Percentiles rank a stretch among this genome's conserved stretches.
Conservation (phyloP, 1,140 invertebrate genomes). For the Drosophila nikananu region DNA sequence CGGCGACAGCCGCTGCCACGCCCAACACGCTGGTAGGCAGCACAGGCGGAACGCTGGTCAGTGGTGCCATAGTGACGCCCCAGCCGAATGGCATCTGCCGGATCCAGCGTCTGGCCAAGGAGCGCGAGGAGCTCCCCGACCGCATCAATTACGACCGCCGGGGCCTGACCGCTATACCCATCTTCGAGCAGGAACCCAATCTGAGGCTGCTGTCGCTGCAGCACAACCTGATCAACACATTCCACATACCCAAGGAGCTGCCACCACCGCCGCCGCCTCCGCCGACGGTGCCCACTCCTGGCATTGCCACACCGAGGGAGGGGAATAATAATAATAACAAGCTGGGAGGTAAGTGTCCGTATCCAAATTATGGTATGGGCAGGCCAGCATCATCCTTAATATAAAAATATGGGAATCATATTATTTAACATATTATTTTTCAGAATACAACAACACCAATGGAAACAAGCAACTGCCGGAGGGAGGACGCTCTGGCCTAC, state of each 20-base stretch:
- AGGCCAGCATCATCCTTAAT: too few relatives aligned
- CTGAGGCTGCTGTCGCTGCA: constrained; percentile 94
- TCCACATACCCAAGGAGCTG: constrained; percentile 86
- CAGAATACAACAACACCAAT: constrained; percentile 26
- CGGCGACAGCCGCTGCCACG: constrained; percentile 46
- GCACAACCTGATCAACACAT: constrained; percentile 94
- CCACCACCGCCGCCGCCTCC: constrained; percentile 27
- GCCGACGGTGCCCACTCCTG: constrained; percentile 22
- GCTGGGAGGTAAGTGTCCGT: constrained; percentile 27
- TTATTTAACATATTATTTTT: too few relatives aligned
- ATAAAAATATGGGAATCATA: too few relatives aligned
- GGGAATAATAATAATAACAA: constrained; percentile 25
- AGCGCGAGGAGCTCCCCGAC: constrained; percentile 91
- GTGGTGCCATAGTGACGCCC: constrained; percentile 75
- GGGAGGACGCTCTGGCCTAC: constrained; percentile 33
- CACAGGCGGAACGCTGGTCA: constrained; percentile 73
- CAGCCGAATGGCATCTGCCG: constrained; percentile 86
- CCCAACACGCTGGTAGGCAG: constrained; percentile 64
- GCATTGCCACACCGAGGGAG: constrained; percentile 48
- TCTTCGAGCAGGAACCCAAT: constrained; percentile 92
- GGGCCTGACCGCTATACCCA: constrained; percentile 91
- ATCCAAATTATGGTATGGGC: background rate
- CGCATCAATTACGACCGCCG: constrained; percentile 91
- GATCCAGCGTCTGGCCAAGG: constrained; percentile 88
- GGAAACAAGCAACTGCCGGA: constrained; percentile 27